phyloP scores from a whole-genome alignment of 1,140 invertebrate genomes.

The Ceratoteleas bidentatus region DNA sequence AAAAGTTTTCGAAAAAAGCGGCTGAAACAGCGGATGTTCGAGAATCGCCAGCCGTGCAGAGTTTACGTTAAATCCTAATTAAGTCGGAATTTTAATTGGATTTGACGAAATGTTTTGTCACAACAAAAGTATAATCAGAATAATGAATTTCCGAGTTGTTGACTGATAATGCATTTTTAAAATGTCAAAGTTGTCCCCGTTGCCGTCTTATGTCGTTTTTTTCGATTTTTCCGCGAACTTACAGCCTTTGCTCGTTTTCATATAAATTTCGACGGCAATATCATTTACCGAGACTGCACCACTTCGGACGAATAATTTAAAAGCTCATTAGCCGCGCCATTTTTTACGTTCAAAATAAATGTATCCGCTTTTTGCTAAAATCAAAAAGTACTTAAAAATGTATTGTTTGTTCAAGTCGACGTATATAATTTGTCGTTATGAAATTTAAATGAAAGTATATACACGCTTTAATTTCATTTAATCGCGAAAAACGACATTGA shows the following conservation, averaged over 20 bases:
- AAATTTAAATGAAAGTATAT: slow-evolving; percentile 1
- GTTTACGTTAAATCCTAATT: too few relatives aligned
- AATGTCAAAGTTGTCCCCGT: slow-evolving; percentile 16
- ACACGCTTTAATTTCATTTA: background rate
- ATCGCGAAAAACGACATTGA: background rate
- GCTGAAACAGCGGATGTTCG: too few relatives aligned
- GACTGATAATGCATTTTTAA: slow-evolving; percentile 12
- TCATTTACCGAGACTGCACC: slow-evolving; percentile 33
- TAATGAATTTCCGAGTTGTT: too few relatives aligned
- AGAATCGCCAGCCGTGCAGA: too few relatives aligned
- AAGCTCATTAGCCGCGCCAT: slow-evolving; percentile 78
- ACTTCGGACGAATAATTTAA: slow-evolving; percentile 73
- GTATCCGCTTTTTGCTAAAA: slow-evolving; percentile 56
- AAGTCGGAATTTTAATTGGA: too few relatives aligned
- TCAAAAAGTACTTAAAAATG: slow-evolving; percentile 43
- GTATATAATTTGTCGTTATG: background rate
- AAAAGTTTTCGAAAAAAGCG: too few relatives aligned
- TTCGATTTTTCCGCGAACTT: slow-evolving; percentile 36
- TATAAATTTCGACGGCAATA: slow-evolving; percentile 43
- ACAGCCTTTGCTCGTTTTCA: slow-evolving; percentile 41
- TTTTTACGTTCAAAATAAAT: slow-evolving; percentile 76
- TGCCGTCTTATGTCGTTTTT: slow-evolving; percentile 20
- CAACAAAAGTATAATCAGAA: too few relatives aligned
- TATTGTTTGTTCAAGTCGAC: slow-evolving; percentile 1
- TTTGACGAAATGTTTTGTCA: too few relatives aligned